These are phyloP conservation scores for Sicus ferrugineus DNA, from an alignment of 2,888 invertebrate genomes.

Conservation along the genomic window DNA sequence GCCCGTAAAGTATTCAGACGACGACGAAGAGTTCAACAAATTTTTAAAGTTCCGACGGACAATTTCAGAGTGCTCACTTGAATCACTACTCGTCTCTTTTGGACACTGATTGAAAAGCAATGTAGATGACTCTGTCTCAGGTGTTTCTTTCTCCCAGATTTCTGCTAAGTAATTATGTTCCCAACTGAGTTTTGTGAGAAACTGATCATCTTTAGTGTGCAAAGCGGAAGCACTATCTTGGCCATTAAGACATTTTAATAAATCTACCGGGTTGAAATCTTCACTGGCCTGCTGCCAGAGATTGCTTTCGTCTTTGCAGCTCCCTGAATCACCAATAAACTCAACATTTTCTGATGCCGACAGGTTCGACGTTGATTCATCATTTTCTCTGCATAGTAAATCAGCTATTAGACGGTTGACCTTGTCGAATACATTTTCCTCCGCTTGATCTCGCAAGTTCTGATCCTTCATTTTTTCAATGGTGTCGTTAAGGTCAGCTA, in stretches of 20 bases:
- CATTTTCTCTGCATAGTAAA: slow-evolving; percentile 52
- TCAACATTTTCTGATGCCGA: slow-evolving; percentile 14
- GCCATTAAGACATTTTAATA: slow-evolving; percentile 43
- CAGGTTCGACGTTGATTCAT: slow-evolving; percentile 38
- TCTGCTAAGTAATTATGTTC: slow-evolving; percentile 54
- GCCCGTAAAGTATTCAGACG: not conserved
- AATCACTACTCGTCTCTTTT: not conserved
- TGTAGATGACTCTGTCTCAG: slow-evolving; percentile 16
- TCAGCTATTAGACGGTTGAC: slow-evolving; percentile 56
- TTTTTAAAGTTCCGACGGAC: slow-evolving; percentile 13
- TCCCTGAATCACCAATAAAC: slow-evolving; percentile 34
- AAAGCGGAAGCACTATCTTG: not conserved
- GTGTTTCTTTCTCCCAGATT: slow-evolving; percentile 50
- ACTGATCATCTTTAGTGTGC: slow-evolving; percentile 23
- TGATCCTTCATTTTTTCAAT: not conserved
- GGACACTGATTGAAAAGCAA: not conserved
- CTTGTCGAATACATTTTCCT: slow-evolving; percentile 49
- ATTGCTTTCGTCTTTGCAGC: slow-evolving; percentile 31
- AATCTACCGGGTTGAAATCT: slow-evolving; percentile 46
- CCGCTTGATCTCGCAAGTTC: slow-evolving; percentile 22
- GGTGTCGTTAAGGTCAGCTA: slow-evolving; percentile 5
- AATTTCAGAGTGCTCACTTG: not conserved
- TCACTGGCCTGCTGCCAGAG: slow-evolving; percentile 40
- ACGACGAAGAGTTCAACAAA: not conserved
- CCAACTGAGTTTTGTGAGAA: slow-evolving; percentile 50